Evolutionary conservation across 92 coral and sea anemone species (phyloP), one percentile per base, ranked within the genome.

Genomic region (Pocillopora grandis): DNA sequence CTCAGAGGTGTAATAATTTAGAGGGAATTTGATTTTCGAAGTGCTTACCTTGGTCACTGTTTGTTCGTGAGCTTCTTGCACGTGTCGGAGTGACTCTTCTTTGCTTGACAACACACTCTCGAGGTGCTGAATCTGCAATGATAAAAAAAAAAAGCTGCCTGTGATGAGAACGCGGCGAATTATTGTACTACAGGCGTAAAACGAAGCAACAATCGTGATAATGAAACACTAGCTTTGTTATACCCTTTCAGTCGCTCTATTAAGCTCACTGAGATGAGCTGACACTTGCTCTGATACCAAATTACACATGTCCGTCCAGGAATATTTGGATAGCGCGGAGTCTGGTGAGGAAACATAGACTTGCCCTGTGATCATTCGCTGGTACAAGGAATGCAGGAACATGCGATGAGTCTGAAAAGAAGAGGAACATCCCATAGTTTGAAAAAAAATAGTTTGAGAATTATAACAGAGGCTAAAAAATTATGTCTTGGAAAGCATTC

Each of bases 241-340:
- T 83, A 91, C 99, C 95, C 98, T 90, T 75, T 95, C 99, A 33
- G 81, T 94, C 16, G 93, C 92, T 72, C 94, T 90, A 78, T 89
- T 87, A 33, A 94, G 76, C 79, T 96, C 99, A 72, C 91, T 86
- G 84, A 96, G 88, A 58, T 89, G 95, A n/a, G 92, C 92, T 16
- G 91, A 91, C 72, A 96, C 80, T 80, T 96, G 99, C 77, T 96
- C 99, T 19, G 96, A 88, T 20, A 96, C 91, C 86, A 96, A 86
- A 58, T 93, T 88, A 85, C 93, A 94, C 99, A 96, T 94, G 70
- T 96, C 99, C 8, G 95, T 88, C 99, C 98, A 96, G 69, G 98
- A 87, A 77, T 90, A 96, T 33, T 86, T 87, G 66, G 92, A 82
- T 81, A 91, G 87, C 23, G 94, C 94, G 59, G 97, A 79, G 86